Percentiles rank a stretch among this genome's conserved stretches.
Evolutionary conservation across 2,113 vertebrate species (phyloP).

Genomic region (Lepus europaeus): DNA sequence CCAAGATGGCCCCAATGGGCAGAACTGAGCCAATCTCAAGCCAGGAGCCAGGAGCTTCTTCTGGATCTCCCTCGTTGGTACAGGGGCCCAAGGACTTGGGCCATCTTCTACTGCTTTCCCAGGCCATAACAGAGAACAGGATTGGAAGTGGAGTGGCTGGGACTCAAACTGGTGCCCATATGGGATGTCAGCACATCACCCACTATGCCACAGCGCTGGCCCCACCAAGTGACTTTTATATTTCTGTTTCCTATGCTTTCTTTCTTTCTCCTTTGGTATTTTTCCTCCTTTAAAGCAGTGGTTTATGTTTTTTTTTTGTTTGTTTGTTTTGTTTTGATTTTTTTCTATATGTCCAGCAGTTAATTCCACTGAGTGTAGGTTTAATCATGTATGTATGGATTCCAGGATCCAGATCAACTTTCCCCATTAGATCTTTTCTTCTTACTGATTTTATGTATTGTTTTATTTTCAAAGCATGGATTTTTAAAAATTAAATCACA

Average conservation of each 20-base stretch:
- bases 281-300: neutral
- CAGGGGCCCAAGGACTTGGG: too few relatives aligned
- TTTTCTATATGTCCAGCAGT: neutral
- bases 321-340: neutral
- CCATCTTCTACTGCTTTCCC: too few relatives aligned
- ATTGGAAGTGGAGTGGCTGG: too few relatives aligned
- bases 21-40: too few relatives aligned
- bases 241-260: conserved; percentile 38
- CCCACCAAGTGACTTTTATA: neutral
- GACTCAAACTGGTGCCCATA: too few relatives aligned
- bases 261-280: neutral
- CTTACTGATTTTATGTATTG: neutral
- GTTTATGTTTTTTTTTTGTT: conserved; percentile 19
- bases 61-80: too few relatives aligned
- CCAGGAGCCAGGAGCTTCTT: too few relatives aligned
- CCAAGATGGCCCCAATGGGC: too few relatives aligned
- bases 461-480: neutral
- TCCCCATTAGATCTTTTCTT: neutral
- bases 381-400: neutral
- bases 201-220: too few relatives aligned
- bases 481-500: conserved; percentile 23
- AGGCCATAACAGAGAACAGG: too few relatives aligned
- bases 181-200: too few relatives aligned
- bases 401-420: conserved; percentile 30
- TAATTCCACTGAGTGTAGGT: neutral